Conservation (phyloP, 2,113 vertebrate species). For the Aptenodytes forsteri region DNA sequence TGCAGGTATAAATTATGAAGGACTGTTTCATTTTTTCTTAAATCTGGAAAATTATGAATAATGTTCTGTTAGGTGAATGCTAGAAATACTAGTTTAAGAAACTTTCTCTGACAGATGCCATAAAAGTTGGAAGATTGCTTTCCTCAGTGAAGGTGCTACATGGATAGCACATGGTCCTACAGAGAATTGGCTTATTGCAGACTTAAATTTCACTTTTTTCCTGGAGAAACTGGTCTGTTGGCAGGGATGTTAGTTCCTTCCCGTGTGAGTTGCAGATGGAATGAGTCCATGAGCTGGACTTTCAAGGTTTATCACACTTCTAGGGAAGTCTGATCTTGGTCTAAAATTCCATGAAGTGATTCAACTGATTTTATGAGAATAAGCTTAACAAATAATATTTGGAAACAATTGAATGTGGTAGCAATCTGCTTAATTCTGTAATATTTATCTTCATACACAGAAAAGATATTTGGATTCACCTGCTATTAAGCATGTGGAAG, state of each 20-base stretch:
- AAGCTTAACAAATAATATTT: neutral
- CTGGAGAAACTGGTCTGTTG: neutral
- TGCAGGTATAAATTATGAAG: neutral
- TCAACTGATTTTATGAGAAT: neutral
- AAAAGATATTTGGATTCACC: neutral
- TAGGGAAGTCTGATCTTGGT: neutral
- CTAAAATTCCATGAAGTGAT: neutral
- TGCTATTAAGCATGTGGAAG: neutral
- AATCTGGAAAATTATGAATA: neutral
- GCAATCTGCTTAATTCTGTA: neutral
- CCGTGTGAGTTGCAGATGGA: neutral
- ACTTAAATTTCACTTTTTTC: neutral
- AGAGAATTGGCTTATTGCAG: neutral
- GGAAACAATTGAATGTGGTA: neutral
- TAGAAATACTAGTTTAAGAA: neutral
- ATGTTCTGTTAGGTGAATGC: neutral
- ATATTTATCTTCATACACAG: neutral
- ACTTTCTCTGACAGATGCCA: accelerated
- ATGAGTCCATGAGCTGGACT: neutral
- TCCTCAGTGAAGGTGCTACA: neutral
- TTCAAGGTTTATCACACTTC: neutral
- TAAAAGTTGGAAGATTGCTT: neutral
- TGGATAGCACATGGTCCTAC: neutral
- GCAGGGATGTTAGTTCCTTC: neutral
- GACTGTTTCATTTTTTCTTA: neutral